These are phyloP conservation scores for Coluber constrictor DNA, from an alignment of 2,797 vertebrate species.

Conservation along the genomic window DNA sequence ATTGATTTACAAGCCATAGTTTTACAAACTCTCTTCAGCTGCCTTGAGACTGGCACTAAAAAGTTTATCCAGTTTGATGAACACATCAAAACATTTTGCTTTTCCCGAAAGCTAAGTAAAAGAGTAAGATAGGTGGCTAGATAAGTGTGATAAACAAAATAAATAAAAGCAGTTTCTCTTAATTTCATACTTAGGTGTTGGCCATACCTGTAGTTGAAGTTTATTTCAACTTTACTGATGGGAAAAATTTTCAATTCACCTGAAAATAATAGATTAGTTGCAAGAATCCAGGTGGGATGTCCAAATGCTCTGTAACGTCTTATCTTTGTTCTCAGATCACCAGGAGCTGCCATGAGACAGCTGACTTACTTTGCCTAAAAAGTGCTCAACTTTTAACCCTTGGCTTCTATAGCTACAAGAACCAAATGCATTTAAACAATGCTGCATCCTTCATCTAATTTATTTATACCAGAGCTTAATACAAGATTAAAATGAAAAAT, in stretches of 20 bases:
- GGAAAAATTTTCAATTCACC: background rate
- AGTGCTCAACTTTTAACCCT: background rate
- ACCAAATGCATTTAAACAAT: background rate
- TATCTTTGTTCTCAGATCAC: background rate
- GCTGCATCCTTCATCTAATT: background rate
- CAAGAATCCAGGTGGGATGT: background rate
- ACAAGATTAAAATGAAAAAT: background rate
- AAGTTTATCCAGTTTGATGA: background rate
- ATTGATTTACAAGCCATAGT: background rate
- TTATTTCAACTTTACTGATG: background rate
- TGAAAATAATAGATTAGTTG: background rate
- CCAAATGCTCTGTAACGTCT: background rate
- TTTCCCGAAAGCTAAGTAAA: background rate
- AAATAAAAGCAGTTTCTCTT: background rate
- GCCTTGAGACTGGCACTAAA: background rate
- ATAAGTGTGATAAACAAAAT: background rate
- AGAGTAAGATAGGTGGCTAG: background rate
- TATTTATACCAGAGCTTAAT: conserved; percentile 47
- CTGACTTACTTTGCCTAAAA: background rate
- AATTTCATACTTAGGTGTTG: background rate
- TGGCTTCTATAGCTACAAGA: background rate
- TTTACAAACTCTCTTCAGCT: background rate
- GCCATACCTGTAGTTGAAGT: background rate
- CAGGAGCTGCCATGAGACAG: background rate
- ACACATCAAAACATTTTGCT: background rate